Evolutionary conservation across 2,797 vertebrate genomes (phyloP).

Genomic region (Notolabrus celidotus): DNA sequence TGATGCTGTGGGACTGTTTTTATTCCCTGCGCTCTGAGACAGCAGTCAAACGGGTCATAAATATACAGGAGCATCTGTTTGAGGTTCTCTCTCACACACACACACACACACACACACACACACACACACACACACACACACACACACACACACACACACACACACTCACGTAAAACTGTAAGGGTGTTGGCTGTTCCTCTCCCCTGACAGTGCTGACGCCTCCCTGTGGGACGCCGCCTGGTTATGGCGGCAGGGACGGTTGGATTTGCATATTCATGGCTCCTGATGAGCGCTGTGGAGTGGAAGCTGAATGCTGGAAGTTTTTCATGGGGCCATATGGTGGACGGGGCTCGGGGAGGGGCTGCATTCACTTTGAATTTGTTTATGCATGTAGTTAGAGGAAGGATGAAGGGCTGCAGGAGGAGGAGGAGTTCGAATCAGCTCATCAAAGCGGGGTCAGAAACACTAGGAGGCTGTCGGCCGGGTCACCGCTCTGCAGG

Average conservation of each 20-base stretch:
- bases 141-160: constrained; percentile 16
- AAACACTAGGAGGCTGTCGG: constrained; percentile 20
- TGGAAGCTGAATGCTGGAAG: constrained; percentile 75
- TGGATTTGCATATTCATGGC: constrained; percentile 83
- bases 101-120: constrained; percentile 27
- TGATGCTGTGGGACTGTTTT: constrained; percentile 49
- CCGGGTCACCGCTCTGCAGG: neutral
- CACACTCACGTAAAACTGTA: constrained; percentile 47
- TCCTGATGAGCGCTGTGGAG: constrained; percentile 73
- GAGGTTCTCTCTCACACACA: constrained; percentile 34
- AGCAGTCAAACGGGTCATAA: constrained; percentile 78
- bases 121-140: constrained; percentile 16
- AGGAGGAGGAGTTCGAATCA: constrained; percentile 1
- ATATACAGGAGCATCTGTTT: constrained; percentile 83
- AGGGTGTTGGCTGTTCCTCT: constrained; percentile 73
- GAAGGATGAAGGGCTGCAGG: constrained; percentile 42
- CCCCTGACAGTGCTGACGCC: constrained; percentile 78
- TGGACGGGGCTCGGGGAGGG: constrained; percentile 72
- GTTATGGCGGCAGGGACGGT: constrained; percentile 76
- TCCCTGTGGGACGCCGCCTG: constrained; percentile 69
- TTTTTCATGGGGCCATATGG: constrained; percentile 76
- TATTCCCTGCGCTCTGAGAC: constrained; percentile 67
- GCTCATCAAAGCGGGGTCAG: constrained; percentile 3
- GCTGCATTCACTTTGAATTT: constrained; percentile 73
- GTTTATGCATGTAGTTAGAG: constrained; percentile 71